Conservation (phyloP, 2,888 invertebrate species). For the Volucella bombylans region DNA sequence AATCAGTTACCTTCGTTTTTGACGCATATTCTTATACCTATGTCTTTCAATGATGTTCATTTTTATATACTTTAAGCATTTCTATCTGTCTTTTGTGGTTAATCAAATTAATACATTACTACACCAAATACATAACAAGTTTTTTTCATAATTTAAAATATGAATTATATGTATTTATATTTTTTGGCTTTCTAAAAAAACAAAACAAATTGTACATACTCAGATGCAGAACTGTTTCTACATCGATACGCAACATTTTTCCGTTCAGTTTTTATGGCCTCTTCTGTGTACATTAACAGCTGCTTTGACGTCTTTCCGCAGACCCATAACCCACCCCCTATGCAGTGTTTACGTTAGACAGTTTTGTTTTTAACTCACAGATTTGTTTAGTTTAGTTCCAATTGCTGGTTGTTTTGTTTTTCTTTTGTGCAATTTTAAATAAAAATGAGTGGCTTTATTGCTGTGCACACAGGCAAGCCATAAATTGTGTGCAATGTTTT, state of each 20-base stretch:
- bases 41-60: too few species aligned
- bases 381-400: constrained; percentile 41
- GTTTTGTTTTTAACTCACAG: constrained; percentile 48
- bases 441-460: constrained; percentile 86
- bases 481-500: neutral
- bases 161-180: too few species aligned
- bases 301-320: constrained; percentile 50
- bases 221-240: neutral
- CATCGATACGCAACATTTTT: neutral
- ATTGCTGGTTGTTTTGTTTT: constrained; percentile 9
- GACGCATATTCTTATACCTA: too few species aligned
- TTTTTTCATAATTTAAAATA: too few species aligned
- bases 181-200: too few species aligned
- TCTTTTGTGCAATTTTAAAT: neutral
- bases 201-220: neutral
- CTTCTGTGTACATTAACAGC: constrained; percentile 17
- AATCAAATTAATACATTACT: too few species aligned
- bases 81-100: too few species aligned
- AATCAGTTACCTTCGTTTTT: too few species aligned
- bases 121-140: too few species aligned
- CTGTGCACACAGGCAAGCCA: constrained; percentile 88
- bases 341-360: constrained; percentile 60
- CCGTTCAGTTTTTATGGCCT: constrained; percentile 2
- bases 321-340: constrained; percentile 12
- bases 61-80: too few species aligned